Conservation (phyloP, 2,113 vertebrate species). For the Phalacrocorax aristotelis region DNA sequence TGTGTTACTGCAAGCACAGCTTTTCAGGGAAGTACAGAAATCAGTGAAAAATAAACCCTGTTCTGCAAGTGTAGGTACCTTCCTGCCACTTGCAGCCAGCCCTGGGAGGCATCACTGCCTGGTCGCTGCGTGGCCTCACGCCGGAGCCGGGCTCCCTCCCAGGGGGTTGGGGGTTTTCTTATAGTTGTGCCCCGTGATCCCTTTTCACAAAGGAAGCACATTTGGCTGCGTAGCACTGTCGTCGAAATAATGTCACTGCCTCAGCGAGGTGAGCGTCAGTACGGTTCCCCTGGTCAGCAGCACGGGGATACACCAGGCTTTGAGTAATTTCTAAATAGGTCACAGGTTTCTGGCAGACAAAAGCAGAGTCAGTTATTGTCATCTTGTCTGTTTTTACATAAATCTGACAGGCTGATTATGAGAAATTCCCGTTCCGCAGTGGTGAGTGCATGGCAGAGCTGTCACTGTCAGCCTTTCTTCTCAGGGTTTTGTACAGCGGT, state of each 20-base stretch:
- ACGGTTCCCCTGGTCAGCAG: accelerated
- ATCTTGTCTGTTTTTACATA: neutral
- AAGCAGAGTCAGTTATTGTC: neutral
- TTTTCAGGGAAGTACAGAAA: neutral
- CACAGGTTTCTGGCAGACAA: neutral
- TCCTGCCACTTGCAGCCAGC: accelerated
- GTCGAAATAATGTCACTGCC: neutral
- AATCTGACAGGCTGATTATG: neutral
- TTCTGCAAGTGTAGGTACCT: no score
- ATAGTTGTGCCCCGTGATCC: accelerated
- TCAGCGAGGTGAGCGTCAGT: neutral
- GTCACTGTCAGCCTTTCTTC: neutral
- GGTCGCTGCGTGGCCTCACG: accelerated
- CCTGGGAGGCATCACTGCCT: accelerated
- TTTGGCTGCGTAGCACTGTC: neutral
- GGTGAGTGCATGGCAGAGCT: neutral
- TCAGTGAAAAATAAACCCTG: no score
- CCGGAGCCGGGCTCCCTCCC: neutral
- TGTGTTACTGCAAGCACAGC: neutral
- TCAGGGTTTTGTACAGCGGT: neutral
- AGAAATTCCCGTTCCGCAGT: neutral
- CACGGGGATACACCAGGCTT: accelerated
- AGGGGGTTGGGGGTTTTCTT: neutral
- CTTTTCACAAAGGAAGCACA: accelerated
- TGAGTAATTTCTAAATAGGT: neutral